These are phyloP conservation scores for Zhuqinia jingwanae DNA, from an alignment of 2,888 invertebrate species.

Conservation along the genomic window DNA sequence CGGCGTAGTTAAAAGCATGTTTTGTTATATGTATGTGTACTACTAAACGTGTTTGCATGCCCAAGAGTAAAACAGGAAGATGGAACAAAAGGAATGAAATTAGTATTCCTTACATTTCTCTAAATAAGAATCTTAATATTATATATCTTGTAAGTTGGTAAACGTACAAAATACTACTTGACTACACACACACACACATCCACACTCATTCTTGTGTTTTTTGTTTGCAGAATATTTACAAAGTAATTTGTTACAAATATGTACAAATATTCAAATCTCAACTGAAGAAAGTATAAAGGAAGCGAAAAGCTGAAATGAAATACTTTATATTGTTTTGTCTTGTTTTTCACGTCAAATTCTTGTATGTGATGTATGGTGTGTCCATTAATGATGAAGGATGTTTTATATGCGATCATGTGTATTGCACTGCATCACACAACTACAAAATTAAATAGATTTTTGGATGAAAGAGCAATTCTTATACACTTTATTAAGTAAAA, in stretches of 20 bases:
- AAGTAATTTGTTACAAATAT: conserved; percentile 40
- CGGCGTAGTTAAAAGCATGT: too few relatives aligned
- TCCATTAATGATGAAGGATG: conserved; percentile 12
- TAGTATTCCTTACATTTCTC: conserved; percentile 41
- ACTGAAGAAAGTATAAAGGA: neutral
- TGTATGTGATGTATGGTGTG: neutral
- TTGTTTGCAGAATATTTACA: neutral
- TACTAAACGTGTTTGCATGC: neutral
- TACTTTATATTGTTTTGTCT: neutral
- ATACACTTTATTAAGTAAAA: neutral
- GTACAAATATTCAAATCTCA: conserved; percentile 43
- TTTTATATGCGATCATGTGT: too few relatives aligned
- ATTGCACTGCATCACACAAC: too few relatives aligned
- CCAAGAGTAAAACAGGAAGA: neutral
- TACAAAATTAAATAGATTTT: conserved; percentile 38
- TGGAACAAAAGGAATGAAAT: neutral
- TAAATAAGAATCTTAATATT: neutral
- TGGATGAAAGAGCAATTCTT: neutral
- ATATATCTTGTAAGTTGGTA: neutral
- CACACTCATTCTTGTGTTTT: too few relatives aligned
- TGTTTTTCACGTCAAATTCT: neutral
- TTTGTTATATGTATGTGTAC: too few relatives aligned
- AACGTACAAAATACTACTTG: conserved; percentile 2
- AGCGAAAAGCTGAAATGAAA: conserved; percentile 1
- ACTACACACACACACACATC: too few relatives aligned